These are phyloP conservation scores for Liposcelis brunnea DNA, from an alignment of 2,888 invertebrate genomes.

Conservation along the genomic window DNA sequence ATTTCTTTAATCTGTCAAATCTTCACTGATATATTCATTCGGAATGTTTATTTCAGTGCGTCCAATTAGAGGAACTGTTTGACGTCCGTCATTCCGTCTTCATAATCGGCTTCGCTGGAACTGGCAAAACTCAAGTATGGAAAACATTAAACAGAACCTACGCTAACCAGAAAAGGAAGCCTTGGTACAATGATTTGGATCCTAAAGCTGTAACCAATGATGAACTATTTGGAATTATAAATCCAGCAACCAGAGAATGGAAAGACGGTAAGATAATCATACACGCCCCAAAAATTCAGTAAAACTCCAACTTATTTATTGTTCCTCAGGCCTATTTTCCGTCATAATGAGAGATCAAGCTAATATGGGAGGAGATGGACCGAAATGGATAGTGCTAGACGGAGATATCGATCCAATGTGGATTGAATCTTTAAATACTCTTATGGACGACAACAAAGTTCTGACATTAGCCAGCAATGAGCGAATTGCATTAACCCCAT, in stretches of 20 bases:
- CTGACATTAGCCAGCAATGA: constrained; percentile 88
- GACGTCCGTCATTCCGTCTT: constrained; percentile 90
- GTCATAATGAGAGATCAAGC: constrained; percentile 87
- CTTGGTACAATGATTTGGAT: constrained; percentile 76
- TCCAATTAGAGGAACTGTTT: constrained; percentile 81
- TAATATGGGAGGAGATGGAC: constrained; percentile 66
- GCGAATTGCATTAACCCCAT: constrained; percentile 72
- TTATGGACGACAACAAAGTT: constrained; percentile 96
- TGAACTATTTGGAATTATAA: constrained; percentile 86
- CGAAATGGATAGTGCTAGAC: constrained; percentile 90
- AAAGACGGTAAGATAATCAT: constrained; percentile 40
- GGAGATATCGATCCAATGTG: constrained; percentile 97
- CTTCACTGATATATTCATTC: no score
- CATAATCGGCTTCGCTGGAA: constrained; percentile 70
- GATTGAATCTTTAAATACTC: constrained; percentile 91
- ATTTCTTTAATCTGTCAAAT: background rate
- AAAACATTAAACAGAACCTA: constrained; percentile 75
- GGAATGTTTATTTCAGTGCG: constrained; percentile 48
- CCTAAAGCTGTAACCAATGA: constrained; percentile 94
- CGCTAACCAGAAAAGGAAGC: constrained; percentile 61
- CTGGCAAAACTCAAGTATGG: constrained; percentile 88
- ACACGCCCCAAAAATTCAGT: background rate
- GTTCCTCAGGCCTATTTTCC: constrained; percentile 59
- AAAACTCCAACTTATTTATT: background rate
- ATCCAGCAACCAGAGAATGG: constrained; percentile 87